These are phyloP conservation scores for Drosophila meridiana DNA, from an alignment of 2,888 invertebrate species.

Conservation along the genomic window DNA sequence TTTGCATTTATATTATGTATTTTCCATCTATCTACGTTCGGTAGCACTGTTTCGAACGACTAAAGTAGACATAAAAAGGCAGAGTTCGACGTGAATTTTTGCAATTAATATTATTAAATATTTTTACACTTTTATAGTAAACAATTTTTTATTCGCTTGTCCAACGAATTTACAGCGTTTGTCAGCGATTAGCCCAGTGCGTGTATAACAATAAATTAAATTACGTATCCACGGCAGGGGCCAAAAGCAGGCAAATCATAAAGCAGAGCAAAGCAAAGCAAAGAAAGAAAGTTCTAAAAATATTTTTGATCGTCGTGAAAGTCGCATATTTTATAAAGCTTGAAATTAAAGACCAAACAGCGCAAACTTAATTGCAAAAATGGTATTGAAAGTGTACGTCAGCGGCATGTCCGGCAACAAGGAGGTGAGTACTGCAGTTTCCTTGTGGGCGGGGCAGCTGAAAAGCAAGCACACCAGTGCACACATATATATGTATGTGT, in stretches of 20 bases:
- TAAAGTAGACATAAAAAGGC: constrained; percentile 55
- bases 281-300: constrained; percentile 74
- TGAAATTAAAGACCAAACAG: constrained; percentile 45
- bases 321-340: constrained; percentile 63
- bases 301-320: constrained; percentile 69
- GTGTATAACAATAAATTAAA: constrained; percentile 55
- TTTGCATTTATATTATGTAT: not conserved
- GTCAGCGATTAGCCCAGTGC: constrained; percentile 58
- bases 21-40: constrained; percentile 5
- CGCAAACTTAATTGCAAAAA: constrained; percentile 83
- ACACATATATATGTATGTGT: not conserved
- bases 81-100: constrained; percentile 45
- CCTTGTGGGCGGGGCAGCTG: constrained; percentile 48
- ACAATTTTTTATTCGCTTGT: constrained; percentile 39
- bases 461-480: constrained; percentile 17
- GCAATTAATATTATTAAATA: constrained; percentile 53
- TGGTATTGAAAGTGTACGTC: constrained; percentile 96
- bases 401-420: constrained; percentile 97
- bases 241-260: constrained; percentile 42
- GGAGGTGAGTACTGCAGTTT: constrained; percentile 89
- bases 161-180: constrained; percentile 28
- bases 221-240: constrained; percentile 70
- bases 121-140: constrained; percentile 52
- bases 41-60: constrained; percentile 41
- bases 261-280: constrained; percentile 60